phyloP scores from a whole-genome alignment of 2,888 invertebrate genomes.

The Zele albiditarsus region DNA sequence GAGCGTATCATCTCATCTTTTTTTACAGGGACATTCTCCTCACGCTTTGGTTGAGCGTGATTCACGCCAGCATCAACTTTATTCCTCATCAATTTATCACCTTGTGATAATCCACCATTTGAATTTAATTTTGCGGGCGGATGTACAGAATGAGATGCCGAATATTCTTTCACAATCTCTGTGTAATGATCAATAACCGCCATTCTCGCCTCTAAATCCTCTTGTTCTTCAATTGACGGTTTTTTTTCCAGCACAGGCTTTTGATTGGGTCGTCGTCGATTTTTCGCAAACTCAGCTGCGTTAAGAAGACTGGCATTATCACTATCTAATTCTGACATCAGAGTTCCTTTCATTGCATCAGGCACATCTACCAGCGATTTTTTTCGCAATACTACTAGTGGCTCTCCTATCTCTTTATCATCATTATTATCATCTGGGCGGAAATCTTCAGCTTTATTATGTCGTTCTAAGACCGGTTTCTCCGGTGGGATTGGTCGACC shows the following conservation, averaged over 20 bases:
- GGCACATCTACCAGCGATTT: slow-evolving; percentile 59
- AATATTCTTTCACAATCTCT: slow-evolving; percentile 84
- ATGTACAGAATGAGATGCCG: slow-evolving; percentile 60
- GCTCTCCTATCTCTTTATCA: slow-evolving; percentile 51
- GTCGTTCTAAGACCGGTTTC: slow-evolving; percentile 57
- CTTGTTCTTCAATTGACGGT: slow-evolving; percentile 61
- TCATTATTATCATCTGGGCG: neutral
- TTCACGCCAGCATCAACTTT: neutral
- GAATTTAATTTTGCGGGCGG: slow-evolving; percentile 6
- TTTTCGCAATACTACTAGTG: slow-evolving; percentile 64
- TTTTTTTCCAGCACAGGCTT: slow-evolving; percentile 53
- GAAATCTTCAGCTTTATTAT: slow-evolving; percentile 35
- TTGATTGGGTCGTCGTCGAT: slow-evolving; percentile 62
- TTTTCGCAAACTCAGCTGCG: slow-evolving; percentile 70
- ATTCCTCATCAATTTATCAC: slow-evolving; percentile 48
- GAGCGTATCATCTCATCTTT: slow-evolving; percentile 42
- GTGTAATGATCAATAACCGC: slow-evolving; percentile 85
- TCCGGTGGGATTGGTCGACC: slow-evolving; percentile 67
- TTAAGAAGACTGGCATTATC: slow-evolving; percentile 68
- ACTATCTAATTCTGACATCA: slow-evolving; percentile 64
- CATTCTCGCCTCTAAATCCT: slow-evolving; percentile 64
- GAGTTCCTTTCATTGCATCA: slow-evolving; percentile 57
- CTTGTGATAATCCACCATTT: slow-evolving; percentile 46
- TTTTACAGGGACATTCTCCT: slow-evolving; percentile 28
- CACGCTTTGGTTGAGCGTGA: neutral